These are phyloP conservation scores for Chaetogeoica ovagalla DNA, from an alignment of 2,888 invertebrate species.

Conservation along the genomic window DNA sequence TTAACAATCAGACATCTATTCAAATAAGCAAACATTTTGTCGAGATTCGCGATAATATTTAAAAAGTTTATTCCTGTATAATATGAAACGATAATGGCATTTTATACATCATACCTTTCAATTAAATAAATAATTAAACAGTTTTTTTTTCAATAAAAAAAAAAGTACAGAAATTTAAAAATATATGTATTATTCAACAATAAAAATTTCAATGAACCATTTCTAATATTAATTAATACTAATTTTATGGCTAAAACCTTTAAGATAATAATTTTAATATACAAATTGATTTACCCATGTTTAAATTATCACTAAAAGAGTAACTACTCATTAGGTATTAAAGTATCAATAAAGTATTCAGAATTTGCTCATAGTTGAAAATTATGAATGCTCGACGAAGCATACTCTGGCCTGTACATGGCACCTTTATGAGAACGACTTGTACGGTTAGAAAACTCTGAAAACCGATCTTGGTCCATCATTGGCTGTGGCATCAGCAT, in stretches of 20 bases:
- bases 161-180: neutral
- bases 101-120: neutral
- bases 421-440: conserved; percentile 66
- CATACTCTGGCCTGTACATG: conserved; percentile 65
- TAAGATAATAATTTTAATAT: neutral
- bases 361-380: conserved; percentile 65
- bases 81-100: neutral
- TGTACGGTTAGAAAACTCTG: conserved; percentile 77
- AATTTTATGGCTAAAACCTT: neutral
- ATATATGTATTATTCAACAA: neutral
- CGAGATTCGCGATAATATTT: neutral
- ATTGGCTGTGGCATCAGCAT: conserved; percentile 75
- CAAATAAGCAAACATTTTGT: neutral
- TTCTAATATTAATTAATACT: no score
- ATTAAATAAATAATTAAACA: no score
- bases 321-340: neutral
- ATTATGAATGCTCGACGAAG: conserved; percentile 71
- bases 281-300: conserved; percentile 10
- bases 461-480: conserved; percentile 73
- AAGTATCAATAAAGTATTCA: neutral
- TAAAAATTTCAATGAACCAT: no score
- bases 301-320: neutral
- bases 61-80: no score
- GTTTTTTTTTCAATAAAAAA: no score
- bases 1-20: neutral